These are phyloP conservation scores for Menura novaehollandiae DNA, from an alignment of 2,113 vertebrate genomes.

Conservation along the genomic window DNA sequence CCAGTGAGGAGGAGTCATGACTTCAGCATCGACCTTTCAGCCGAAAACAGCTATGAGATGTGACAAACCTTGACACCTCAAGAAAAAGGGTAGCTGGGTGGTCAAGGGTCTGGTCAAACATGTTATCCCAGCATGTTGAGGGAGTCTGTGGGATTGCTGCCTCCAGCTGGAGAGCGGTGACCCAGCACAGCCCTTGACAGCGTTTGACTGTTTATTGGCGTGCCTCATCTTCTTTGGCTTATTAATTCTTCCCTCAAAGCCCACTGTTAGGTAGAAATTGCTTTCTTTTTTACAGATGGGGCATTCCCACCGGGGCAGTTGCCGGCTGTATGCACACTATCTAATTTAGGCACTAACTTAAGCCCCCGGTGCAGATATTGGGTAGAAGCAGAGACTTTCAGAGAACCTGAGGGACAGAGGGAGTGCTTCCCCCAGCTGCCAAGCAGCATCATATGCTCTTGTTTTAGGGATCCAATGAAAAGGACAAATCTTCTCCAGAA, in stretches of 20 bases:
- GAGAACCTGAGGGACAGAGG: not conserved
- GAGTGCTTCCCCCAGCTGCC: not conserved
- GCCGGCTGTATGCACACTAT: not conserved
- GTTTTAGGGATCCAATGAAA: not conserved
- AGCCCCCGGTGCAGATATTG: not conserved
- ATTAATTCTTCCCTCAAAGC: slow-evolving; percentile 9
- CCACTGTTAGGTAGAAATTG: slow-evolving; percentile 21
- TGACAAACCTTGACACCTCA: not conserved
- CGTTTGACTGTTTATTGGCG: not conserved
- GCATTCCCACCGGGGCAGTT: slow-evolving; percentile 18
- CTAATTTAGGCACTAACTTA: not conserved
- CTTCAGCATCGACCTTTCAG: not conserved
- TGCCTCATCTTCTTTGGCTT: not conserved
- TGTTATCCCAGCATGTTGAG: not conserved
- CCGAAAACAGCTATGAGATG: not conserved
- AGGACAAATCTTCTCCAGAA: not conserved
- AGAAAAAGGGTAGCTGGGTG: not conserved
- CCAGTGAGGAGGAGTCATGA: not conserved
- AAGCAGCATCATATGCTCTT: not conserved
- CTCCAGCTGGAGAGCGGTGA: slow-evolving; percentile 11
- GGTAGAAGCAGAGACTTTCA: not conserved
- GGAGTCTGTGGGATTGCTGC: not conserved
- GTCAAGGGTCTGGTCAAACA: not conserved
- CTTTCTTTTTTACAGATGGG: slow-evolving; percentile 24
- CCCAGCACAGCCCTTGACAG: not conserved